Evolutionary conservation across 1,140 invertebrate species (phyloP).

Genomic region (Atta colombica): DNA sequence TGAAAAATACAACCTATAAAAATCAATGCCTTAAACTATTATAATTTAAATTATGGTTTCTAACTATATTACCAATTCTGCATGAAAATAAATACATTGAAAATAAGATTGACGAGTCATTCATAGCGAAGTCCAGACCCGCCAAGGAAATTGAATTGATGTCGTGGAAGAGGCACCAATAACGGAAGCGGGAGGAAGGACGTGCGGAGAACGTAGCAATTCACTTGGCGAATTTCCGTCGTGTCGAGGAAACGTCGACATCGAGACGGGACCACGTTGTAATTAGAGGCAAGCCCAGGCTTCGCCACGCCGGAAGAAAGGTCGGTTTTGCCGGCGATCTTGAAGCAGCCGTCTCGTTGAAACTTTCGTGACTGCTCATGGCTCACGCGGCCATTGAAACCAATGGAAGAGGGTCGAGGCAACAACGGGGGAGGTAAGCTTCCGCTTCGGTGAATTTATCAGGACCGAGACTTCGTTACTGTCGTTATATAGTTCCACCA

Average conservation of each 20-base stretch:
- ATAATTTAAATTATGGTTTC: not conserved
- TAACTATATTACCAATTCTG: not conserved
- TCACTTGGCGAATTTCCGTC: constrained; percentile 64
- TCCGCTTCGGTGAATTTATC: constrained; percentile 72
- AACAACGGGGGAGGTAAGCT: constrained; percentile 19
- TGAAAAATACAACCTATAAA: too few species aligned
- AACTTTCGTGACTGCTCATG: constrained; percentile 65
- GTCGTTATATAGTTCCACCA: constrained; percentile 55
- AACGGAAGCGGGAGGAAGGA: not conserved
- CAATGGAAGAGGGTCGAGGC: not conserved
- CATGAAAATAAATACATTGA: too few species aligned
- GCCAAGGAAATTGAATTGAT: not conserved
- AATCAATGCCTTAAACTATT: too few species aligned
- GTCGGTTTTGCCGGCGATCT: constrained; percentile 70
- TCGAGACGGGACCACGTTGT: constrained; percentile 61
- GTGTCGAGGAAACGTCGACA: constrained; percentile 71
- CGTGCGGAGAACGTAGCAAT: constrained; percentile 41
- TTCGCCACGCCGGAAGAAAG: constrained; percentile 70
- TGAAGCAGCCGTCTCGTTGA: constrained; percentile 57
- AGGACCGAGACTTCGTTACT: constrained; percentile 70
- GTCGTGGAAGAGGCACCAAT: not conserved
- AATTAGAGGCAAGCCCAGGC: constrained; percentile 73
- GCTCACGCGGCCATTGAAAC: constrained; percentile 39
- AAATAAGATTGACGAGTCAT: not conserved
- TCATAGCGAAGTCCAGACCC: not conserved